Conservation (phyloP, 2,888 invertebrate genomes). For the Caradrina kadenii region DNA sequence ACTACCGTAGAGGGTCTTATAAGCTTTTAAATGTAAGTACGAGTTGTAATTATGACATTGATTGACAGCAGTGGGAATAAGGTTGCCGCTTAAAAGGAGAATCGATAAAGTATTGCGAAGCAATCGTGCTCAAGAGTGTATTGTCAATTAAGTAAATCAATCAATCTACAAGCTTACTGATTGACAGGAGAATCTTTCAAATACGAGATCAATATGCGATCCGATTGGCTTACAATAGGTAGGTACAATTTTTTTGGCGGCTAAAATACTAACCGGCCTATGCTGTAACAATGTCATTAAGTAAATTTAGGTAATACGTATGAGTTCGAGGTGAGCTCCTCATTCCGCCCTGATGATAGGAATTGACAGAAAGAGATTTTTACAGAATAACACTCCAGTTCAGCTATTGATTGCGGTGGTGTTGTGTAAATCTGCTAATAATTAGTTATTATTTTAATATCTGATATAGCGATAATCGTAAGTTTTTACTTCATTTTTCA, state of each 20-base stretch:
- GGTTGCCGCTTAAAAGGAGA: slow-evolving; percentile 33
- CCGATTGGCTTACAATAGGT: background rate
- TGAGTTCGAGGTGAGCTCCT: too few relatives aligned
- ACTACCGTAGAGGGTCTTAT: slow-evolving; percentile 37
- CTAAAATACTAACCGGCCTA: too few relatives aligned
- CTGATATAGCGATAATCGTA: too few relatives aligned
- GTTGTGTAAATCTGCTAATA: too few relatives aligned
- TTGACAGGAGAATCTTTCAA: slow-evolving; percentile 17
- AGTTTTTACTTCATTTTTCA: too few relatives aligned
- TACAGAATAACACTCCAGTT: too few relatives aligned
- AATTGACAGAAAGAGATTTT: too few relatives aligned
- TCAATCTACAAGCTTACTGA: slow-evolving; percentile 19
- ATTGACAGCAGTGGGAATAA: slow-evolving; percentile 46
- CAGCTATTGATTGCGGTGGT: too few relatives aligned
- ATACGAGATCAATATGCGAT: slow-evolving; percentile 16
- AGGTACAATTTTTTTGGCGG: background rate
- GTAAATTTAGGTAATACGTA: too few relatives aligned
- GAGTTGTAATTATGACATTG: slow-evolving; percentile 60
- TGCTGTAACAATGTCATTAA: too few relatives aligned
- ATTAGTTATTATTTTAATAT: too few relatives aligned
- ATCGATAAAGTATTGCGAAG: slow-evolving; percentile 28
- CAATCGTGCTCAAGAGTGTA: slow-evolving; percentile 16
- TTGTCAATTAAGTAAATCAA: slow-evolving; percentile 26
- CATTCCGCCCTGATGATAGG: too few relatives aligned
- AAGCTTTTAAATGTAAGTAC: slow-evolving; percentile 42